Conservation (phyloP, 2,113 vertebrate species). For the Blennius ocellaris region DNA sequence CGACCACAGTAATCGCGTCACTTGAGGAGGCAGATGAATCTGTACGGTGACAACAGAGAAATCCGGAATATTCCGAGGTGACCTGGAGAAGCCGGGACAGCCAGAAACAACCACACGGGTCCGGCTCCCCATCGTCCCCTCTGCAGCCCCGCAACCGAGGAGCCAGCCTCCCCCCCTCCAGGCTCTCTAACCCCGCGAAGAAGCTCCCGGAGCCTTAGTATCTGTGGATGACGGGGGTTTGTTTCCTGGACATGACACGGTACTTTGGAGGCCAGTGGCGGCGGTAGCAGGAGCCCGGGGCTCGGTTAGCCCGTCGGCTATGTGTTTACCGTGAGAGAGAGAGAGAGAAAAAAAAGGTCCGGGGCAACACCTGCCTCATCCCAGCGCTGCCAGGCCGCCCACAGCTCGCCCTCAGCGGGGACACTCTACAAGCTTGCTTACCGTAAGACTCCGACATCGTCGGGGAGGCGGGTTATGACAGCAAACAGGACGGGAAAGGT, state of each 20-base stretch:
- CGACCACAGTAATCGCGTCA: too few species aligned
- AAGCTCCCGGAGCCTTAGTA: not conserved
- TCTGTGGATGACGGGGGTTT: not conserved
- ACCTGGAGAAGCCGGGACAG: too few species aligned
- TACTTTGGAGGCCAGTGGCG: slow-evolving; percentile 44
- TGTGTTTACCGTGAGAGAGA: slow-evolving; percentile 55
- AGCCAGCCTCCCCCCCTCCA: too few species aligned
- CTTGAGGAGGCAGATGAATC: too few species aligned
- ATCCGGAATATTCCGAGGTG: too few species aligned
- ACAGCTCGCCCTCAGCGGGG: too few species aligned
- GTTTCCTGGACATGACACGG: slow-evolving; percentile 31
- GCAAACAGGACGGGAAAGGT: slow-evolving; percentile 1
- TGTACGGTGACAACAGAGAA: too few species aligned
- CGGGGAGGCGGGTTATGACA: slow-evolving; percentile 49
- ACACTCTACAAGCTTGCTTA: slow-evolving; percentile 57
- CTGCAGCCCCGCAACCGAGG: too few species aligned
- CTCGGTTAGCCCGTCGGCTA: slow-evolving; percentile 68
- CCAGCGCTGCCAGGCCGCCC: not conserved
- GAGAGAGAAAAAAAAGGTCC: too few species aligned
- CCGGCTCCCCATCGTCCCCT: too few species aligned
- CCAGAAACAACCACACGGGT: too few species aligned
- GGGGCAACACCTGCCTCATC: slow-evolving; percentile 66
- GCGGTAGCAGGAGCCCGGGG: not conserved
- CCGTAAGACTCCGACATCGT: slow-evolving; percentile 87
- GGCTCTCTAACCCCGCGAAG: not conserved